These are phyloP conservation scores for Myiozetetes cayanensis DNA, from an alignment of 2,113 vertebrate genomes.

Conservation along the genomic window DNA sequence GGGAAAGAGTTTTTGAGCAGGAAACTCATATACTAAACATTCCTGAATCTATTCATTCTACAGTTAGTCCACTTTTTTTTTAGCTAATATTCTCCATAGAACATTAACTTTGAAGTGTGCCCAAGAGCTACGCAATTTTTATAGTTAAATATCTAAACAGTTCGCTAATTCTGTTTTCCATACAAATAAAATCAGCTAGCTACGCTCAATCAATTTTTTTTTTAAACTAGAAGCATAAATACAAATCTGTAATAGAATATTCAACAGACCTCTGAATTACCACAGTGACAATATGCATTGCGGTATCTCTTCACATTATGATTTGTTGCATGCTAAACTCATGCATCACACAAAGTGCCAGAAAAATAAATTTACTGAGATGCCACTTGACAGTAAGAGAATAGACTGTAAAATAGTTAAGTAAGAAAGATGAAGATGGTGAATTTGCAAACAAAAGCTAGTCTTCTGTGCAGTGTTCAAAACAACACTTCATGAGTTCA, in stretches of 20 bases:
- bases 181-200: conserved; percentile 10
- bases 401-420: conserved; percentile 21
- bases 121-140: not conserved
- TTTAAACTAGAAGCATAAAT: conserved; percentile 23
- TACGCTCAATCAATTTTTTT: not conserved
- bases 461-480: conserved; percentile 18
- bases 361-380: conserved; percentile 3
- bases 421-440: conserved; percentile 27
- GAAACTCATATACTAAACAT: not conserved
- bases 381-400: conserved; percentile 1
- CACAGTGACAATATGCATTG: not conserved
- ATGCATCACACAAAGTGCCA: not conserved
- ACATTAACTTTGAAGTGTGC: not conserved
- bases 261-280: conserved; percentile 35
- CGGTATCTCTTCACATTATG: not conserved
- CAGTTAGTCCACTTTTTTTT: not conserved
- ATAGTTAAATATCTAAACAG: not conserved
- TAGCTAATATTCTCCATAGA: not conserved
- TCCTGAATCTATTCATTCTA: not conserved
- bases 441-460: conserved; percentile 33
- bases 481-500: conserved; percentile 13
- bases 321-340: not conserved
- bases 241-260: conserved; percentile 8
- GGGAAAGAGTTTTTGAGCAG: not conserved
- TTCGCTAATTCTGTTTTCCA: not conserved